phyloP scores from a whole-genome alignment of 2,797 vertebrate species.

The Numenius phaeopus region DNA sequence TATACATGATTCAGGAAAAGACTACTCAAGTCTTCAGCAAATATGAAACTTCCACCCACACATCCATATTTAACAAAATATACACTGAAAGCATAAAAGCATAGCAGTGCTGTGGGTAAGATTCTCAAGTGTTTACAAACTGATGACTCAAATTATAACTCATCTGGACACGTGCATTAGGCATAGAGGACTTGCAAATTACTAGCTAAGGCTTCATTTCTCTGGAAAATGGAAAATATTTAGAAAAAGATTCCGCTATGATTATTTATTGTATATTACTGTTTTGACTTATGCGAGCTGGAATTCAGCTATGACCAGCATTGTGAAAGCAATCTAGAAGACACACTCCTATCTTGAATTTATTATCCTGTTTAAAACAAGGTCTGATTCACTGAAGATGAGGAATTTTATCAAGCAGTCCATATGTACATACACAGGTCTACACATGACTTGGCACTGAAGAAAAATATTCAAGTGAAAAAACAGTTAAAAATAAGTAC shows the following conservation, averaged over 20 bases:
- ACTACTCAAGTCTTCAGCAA: background rate
- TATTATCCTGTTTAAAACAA: background rate
- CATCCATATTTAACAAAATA: background rate
- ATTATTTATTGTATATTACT: background rate
- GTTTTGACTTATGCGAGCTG: background rate
- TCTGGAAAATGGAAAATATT: background rate
- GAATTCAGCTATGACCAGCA: background rate
- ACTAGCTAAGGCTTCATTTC: background rate
- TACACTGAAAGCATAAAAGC: background rate
- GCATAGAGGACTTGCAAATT: background rate
- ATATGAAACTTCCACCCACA: background rate
- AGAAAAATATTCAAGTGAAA: background rate
- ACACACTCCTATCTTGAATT: background rate
- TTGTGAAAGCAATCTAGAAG: background rate
- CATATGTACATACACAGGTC: background rate
- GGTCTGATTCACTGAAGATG: background rate
- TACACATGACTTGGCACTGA: background rate
- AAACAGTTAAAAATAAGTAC: background rate
- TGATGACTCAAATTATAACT: background rate
- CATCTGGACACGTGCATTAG: background rate
- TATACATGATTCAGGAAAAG: background rate
- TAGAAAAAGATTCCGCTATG: background rate
- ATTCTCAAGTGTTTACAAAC: background rate
- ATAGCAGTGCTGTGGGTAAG: background rate
- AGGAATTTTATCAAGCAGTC: background rate